A percentile compares a stretch with the other conserved stretches of the same genome.
Conservation (phyloP, 1,140 invertebrate genomes). For the Temnothorax curvispinosus region DNA sequence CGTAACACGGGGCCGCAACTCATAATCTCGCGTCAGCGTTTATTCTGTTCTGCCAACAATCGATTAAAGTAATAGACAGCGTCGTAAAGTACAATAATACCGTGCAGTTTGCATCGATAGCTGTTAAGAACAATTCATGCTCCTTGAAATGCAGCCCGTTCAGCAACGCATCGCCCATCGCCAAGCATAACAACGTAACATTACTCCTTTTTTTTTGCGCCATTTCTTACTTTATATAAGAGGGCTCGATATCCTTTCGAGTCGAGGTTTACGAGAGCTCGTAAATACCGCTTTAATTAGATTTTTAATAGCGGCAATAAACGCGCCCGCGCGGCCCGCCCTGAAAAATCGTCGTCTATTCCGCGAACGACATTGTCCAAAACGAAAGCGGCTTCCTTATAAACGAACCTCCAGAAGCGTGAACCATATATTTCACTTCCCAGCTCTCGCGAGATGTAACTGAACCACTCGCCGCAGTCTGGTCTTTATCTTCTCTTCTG, state of each 20-base stretch:
- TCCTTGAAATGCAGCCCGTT: conserved; percentile 4
- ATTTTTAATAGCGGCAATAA: conserved; percentile 47
- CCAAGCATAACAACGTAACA: not conserved
- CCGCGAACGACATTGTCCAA: conserved; percentile 26
- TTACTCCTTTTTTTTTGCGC: conserved; percentile 18
- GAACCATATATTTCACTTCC: not conserved
- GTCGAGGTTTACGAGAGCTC: conserved; percentile 37
- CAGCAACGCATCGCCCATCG: not conserved
- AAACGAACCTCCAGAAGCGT: not conserved
- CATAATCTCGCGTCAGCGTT: conserved; percentile 21
- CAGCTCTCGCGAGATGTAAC: conserved; percentile 6
- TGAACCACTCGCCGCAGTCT: conserved; percentile 9
- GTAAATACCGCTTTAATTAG: conserved; percentile 54
- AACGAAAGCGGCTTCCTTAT: conserved; percentile 20
- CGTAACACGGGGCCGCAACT: not conserved
- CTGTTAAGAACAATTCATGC: conserved; percentile 16
- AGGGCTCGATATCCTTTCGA: conserved; percentile 24
- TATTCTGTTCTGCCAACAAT: conserved; percentile 45
- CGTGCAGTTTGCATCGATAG: conserved; percentile 20
- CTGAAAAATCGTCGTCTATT: conserved; percentile 22
- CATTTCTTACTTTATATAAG: conserved; percentile 27
- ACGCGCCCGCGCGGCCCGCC: not conserved
- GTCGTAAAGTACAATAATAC: conserved; percentile 39
- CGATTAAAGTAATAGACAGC: conserved; percentile 28
- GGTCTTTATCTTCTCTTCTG: not conserved